These are phyloP conservation scores for Hyalella azteca DNA, from an alignment of 2,888 invertebrate genomes.

Conservation along the genomic window DNA sequence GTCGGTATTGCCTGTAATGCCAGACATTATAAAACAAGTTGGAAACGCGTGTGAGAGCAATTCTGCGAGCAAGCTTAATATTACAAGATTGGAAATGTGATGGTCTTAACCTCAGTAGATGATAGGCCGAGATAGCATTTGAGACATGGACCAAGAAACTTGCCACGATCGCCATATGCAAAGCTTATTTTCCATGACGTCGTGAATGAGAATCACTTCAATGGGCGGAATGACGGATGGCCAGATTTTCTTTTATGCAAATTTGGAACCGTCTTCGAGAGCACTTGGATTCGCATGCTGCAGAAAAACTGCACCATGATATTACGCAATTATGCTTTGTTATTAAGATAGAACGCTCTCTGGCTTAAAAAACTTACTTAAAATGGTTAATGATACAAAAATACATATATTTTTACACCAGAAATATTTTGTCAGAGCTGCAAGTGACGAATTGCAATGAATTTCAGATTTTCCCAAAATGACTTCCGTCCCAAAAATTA, in stretches of 20 bases:
- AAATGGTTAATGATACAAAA: no score
- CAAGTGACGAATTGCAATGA: no score
- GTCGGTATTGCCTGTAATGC: slow-evolving; percentile 35
- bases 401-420: no score
- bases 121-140: slow-evolving; percentile 27
- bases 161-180: background rate
- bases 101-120: slow-evolving; percentile 29
- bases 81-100: slow-evolving; percentile 37
- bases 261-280: background rate
- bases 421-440: no score
- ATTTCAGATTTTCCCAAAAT: no score
- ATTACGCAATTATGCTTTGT: no score
- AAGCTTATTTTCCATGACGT: background rate
- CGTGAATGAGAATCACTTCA: slow-evolving; percentile 7
- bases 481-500: no score
- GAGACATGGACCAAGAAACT: slow-evolving; percentile 24
- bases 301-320: no score
- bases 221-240: slow-evolving; percentile 18
- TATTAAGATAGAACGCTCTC: no score
- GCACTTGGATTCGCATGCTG: no score
- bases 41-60: slow-evolving; percentile 37
- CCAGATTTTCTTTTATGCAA: slow-evolving; percentile 23
- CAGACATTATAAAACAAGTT: slow-evolving; percentile 35
- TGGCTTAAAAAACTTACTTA: no score
- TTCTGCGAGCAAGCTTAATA: slow-evolving; percentile 27